A percentile compares a stretch with the other conserved stretches of the same genome.
phyloP scores from a whole-genome alignment of 2,113 vertebrate species.

The Mustela nigripes region DNA sequence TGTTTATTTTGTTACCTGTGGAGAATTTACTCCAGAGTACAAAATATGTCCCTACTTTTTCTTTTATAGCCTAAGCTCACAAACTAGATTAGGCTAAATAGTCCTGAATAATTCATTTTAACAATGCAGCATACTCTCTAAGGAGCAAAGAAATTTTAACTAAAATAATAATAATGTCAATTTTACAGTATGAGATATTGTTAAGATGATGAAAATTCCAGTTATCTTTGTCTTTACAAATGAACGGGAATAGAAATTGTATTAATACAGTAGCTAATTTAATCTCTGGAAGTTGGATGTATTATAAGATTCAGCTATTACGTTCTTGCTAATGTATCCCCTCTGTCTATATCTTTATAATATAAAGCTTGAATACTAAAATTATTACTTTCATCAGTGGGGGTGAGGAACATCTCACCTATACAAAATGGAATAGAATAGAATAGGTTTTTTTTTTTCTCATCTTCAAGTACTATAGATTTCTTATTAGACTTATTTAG shows the following conservation, averaged over 20 bases:
- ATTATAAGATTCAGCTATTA: background rate
- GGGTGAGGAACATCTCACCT: background rate
- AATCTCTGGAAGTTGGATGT: background rate
- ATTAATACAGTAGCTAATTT: background rate
- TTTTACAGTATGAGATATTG: background rate
- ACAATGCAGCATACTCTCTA: background rate
- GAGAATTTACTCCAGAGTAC: background rate
- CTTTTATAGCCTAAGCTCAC: background rate
- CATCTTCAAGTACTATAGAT: background rate
- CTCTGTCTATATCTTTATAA: background rate
- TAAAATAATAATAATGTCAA: background rate
- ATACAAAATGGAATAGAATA: background rate
- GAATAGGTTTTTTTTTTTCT: background rate
- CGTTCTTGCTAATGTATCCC: background rate
- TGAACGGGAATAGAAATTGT: conserved; percentile 26
- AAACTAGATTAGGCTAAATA: conserved; percentile 35
- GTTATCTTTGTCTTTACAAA: conserved; percentile 49
- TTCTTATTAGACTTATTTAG: background rate
- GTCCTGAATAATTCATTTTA: conserved; percentile 61
- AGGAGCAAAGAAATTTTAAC: conserved; percentile 51
- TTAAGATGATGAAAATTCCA: background rate
- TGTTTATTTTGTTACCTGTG: background rate
- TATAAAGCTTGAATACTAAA: background rate
- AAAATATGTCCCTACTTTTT: conserved; percentile 1
- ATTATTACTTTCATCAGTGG: background rate